Percentiles rank a stretch among this genome's conserved stretches.
Conservation (phyloP, 2,113 vertebrate genomes). For the Microcebus griseorufus region DNA sequence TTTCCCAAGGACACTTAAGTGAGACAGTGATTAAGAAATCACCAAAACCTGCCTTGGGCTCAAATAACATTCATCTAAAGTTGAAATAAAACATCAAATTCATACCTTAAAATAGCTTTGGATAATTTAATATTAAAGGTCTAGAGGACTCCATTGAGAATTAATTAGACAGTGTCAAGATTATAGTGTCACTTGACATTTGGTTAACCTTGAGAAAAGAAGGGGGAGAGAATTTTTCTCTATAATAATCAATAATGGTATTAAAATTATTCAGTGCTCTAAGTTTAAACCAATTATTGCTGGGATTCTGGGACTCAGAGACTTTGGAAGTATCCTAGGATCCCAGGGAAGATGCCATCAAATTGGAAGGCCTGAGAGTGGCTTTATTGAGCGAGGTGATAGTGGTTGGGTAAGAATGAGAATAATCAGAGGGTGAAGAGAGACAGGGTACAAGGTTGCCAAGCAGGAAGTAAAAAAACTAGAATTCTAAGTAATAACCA, state of each 20-base stretch:
- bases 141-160: neutral
- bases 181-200: neutral
- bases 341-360: neutral
- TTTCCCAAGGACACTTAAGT: neutral
- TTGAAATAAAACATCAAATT: neutral
- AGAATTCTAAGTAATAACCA: slow-evolving; percentile 1
- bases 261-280: neutral
- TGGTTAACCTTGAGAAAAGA: neutral
- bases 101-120: neutral
- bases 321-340: neutral
- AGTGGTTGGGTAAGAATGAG: neutral
- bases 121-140: neutral
- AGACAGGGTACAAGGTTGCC: neutral
- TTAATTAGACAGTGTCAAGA: neutral
- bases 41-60: neutral
- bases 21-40: neutral
- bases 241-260: neutral
- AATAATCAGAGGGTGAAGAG: neutral
- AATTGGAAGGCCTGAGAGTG: neutral
- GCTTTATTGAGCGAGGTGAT: neutral
- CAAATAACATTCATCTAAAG: neutral
- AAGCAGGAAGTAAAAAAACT: neutral
- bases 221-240: neutral
- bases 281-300: neutral
- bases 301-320: neutral